phyloP scores from a whole-genome alignment of 2,888 invertebrate species.

The Drosophila vallismaia region DNA sequence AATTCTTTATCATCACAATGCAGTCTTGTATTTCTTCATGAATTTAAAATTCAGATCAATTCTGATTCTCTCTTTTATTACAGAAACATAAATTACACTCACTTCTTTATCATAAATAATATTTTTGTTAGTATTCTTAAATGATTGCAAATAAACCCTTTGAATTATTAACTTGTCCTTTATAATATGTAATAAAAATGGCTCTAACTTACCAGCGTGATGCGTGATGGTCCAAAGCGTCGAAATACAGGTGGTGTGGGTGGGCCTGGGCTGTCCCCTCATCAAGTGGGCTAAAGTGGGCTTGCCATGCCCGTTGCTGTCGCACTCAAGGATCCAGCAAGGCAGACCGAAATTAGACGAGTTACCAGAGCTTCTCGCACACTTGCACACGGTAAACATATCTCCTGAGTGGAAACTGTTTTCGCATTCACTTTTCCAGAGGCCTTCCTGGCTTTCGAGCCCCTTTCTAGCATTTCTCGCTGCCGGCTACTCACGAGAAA shows the following conservation, averaged over 20 bases:
- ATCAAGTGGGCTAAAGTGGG: constrained; percentile 71
- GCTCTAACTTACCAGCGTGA: too few species aligned
- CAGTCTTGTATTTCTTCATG: not conserved
- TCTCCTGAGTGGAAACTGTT: constrained; percentile 71
- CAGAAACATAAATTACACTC: too few species aligned
- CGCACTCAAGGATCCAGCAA: constrained; percentile 40
- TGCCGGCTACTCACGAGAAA: constrained; percentile 36
- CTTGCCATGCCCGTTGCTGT: constrained; percentile 47
- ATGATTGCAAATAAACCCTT: too few species aligned
- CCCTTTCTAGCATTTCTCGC: not conserved
- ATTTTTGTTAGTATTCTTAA: too few species aligned
- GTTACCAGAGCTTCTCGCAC: constrained; percentile 50
- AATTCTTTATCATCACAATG: not conserved
- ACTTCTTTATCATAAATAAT: too few species aligned
- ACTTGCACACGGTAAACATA: constrained; percentile 66
- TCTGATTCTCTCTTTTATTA: too few species aligned
- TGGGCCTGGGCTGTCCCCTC: constrained; percentile 16
- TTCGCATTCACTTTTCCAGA: constrained; percentile 39
- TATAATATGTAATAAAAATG: too few species aligned
- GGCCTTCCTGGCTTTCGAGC: not conserved
- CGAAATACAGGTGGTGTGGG: not conserved
- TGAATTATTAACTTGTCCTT: too few species aligned
- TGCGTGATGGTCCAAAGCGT: not conserved
- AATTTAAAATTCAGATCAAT: too few species aligned
- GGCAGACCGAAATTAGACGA: constrained; percentile 47